These are phyloP conservation scores for Graphium colonna DNA, from an alignment of 2,888 invertebrate genomes.

Conservation along the genomic window DNA sequence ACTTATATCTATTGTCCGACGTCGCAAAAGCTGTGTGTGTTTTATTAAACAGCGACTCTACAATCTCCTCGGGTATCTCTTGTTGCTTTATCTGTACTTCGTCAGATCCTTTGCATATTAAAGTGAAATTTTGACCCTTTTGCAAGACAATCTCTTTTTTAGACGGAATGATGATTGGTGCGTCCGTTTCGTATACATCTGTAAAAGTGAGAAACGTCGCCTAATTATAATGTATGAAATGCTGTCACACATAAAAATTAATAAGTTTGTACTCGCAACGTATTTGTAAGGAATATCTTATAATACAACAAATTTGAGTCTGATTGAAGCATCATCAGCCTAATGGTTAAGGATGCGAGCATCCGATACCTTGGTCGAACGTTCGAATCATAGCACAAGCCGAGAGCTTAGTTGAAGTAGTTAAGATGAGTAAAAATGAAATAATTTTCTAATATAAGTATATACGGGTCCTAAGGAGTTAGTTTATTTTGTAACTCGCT, in stretches of 20 bases:
- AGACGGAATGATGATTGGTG: conserved; percentile 55
- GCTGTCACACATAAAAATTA: background rate
- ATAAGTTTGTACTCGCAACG: background rate
- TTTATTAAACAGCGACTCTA: conserved; percentile 38
- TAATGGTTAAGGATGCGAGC: too few species aligned
- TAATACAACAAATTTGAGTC: too few species aligned
- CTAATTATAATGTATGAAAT: background rate
- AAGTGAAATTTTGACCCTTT: conserved; percentile 61
- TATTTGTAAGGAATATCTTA: too few species aligned
- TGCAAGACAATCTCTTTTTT: conserved; percentile 58
- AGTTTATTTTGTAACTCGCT: too few species aligned
- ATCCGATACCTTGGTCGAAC: too few species aligned
- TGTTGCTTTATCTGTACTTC: conserved; percentile 57
- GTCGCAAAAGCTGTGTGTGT: conserved; percentile 31
- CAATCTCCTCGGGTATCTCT: conserved; percentile 52
- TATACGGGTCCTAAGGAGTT: too few species aligned
- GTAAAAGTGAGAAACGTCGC: conserved; percentile 25
- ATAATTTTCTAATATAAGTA: too few species aligned
- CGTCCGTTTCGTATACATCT: conserved; percentile 54
- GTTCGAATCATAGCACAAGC: too few species aligned
- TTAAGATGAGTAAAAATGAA: too few species aligned
- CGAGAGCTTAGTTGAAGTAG: too few species aligned
- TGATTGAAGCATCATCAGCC: too few species aligned
- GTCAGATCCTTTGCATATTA: conserved; percentile 54
- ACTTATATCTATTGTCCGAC: conserved; percentile 46